A percentile compares a stretch with the other conserved stretches of the same genome.
phyloP scores from a whole-genome alignment of 2,113 vertebrate genomes.

The Siniperca knerii region DNA sequence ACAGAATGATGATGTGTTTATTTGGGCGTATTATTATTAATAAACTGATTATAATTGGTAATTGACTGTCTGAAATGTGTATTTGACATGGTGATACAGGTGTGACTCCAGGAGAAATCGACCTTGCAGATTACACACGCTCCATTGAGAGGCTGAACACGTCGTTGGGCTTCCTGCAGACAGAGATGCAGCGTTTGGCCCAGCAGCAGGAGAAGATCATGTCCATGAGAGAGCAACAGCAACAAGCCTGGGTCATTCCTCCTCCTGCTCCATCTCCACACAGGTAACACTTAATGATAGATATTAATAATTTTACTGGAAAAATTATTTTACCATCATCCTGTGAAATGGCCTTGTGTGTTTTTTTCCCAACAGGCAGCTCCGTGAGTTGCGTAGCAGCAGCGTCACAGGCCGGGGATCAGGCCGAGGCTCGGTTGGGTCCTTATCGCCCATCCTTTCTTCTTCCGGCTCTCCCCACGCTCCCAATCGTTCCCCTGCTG shows the following conservation, averaged over 20 bases:
- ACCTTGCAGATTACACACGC: slow-evolving; percentile 93
- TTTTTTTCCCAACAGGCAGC: slow-evolving; percentile 84
- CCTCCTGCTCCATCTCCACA: slow-evolving; percentile 92
- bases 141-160: slow-evolving; percentile 95
- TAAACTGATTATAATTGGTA: too few species aligned
- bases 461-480: slow-evolving; percentile 88
- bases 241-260: slow-evolving; percentile 93
- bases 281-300: slow-evolving; percentile 79
- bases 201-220: slow-evolving; percentile 97
- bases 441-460: slow-evolving; percentile 85
- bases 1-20: not conserved
- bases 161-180: slow-evolving; percentile 93
- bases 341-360: not conserved
- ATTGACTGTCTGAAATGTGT: not conserved
- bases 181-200: slow-evolving; percentile 96
- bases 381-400: slow-evolving; percentile 88
- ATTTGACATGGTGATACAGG: slow-evolving; percentile 45
- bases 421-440: slow-evolving; percentile 85
- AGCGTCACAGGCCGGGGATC: slow-evolving; percentile 85
- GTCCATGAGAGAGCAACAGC: slow-evolving; percentile 94
- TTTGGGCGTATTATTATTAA: too few species aligned
- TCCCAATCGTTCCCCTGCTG: slow-evolving; percentile 88
- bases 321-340: not conserved
- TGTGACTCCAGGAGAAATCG: slow-evolving; percentile 83
- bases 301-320: not conserved